Base-by-base conservation (phyloP, 1,140 invertebrate species). In the Centruroides sculpturatus region DNA sequence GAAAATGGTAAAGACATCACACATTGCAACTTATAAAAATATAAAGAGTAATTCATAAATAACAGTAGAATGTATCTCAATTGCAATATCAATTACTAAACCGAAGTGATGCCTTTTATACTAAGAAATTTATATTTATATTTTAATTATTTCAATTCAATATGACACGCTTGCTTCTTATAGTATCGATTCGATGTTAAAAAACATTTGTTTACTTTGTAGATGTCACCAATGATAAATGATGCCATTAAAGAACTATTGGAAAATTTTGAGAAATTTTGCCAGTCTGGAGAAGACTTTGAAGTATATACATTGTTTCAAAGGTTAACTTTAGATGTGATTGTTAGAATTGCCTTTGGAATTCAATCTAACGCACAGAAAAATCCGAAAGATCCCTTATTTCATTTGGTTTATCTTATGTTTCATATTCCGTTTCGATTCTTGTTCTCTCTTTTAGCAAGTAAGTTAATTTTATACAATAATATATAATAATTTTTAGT, bases 261-360 rank as follows among this genome's bases (percentile, higher is more conserved):
- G 35, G 53, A 64, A 4, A 67, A 71, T 5, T 41, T 75, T 0
- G 65, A 61, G 11, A 46, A 65, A 48, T 59, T 64, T 49, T 62
- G 46, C 5, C 51, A 35, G 5, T 54, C 10, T 8, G 47, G 23
- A 49, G 64, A 70, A 41, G 55, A 55, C 63, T 62, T 74, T 63
- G 60, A 74, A 68, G 66, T 68, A 57, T 56, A 69, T 34, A 62
- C 73, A 8, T 51, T 74, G 7, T 72, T 74, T 57, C 70, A 76
- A 66, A 70, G 75, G 3, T 66, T 80, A 3, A 79, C 78, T 0
- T 62, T 77, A 35, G 76, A 80, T 64, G 73, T 78, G 0, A 80
- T 80, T 50, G 71, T 72, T 13, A 70, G 72, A 52, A 76, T 76
- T 66, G 78, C 76, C 0, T 71, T 80, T 56, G 77, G 76, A 3